Evolutionary conservation across 2,113 vertebrate species (phyloP), one percentile per base, ranked within the genome.

Genomic region (Monopterus albus): DNA sequence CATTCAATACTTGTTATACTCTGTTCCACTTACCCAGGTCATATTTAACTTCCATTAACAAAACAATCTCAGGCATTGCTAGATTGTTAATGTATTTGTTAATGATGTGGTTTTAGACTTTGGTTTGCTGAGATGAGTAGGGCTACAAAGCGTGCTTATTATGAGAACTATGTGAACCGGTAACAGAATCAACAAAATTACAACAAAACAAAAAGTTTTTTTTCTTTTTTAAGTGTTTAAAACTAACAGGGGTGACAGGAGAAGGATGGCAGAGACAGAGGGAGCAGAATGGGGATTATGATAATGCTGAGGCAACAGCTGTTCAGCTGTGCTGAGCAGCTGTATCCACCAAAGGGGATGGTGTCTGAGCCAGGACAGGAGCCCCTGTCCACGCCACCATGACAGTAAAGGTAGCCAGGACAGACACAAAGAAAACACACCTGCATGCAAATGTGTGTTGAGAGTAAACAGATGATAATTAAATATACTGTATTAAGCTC

Each of bases 301-400:
- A 58, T 90, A 87, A 89, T 88, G 49, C 75, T 46, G 63, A 79
- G 75, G 79, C 51, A 49, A 85, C 92, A 92, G 90, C 93, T 93
- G 93, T 90, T 90, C 56, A 47, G 53, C 60, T 72, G 72, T 67
- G 80, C 67, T 6, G 46, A 90, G 88, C 91, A 92, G 91, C 91
- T 94, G 91, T 82, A 89, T 85, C 85, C 77, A 87, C 86, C 88
- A 81, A 89, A 78, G 67, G 53, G 62, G 69, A 69, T 68, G 71
- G 70, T 83, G 71, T 39, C 56, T 42, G 57, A 77, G 78, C 79
- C 76, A 85, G 83, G 72, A 76, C 61, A 55, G 73, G 75, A 86
- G 83, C 62, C 56, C 47, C 65, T 68, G 72, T 79, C 79, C 23
- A n/a, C 51, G 62, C 63, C 68, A 33, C 62, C 7, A 18, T 75